Percentiles rank a stretch among this genome's conserved stretches.
These are phyloP conservation scores for Rhinogobius similis DNA, from an alignment of 2,113 vertebrate species.

Conservation along the genomic window DNA sequence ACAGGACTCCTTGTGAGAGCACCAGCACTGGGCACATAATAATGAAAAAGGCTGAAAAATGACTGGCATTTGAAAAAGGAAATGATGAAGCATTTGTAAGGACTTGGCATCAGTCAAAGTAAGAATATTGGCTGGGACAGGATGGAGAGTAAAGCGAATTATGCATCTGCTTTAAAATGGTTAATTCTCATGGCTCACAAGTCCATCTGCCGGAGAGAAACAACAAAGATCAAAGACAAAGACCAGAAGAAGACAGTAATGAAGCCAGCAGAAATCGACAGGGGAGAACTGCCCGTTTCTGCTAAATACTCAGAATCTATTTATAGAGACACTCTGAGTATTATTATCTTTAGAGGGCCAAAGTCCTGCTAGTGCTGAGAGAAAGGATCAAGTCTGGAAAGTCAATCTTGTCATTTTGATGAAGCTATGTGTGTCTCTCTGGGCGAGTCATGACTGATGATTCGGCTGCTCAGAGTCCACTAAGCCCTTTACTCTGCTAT, in stretches of 20 bases:
- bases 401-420: conserved; percentile 76
- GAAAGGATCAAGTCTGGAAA: conserved; percentile 69
- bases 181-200: conserved; percentile 40
- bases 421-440: conserved; percentile 60
- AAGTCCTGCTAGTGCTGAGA: conserved; percentile 23
- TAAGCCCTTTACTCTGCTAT: conserved; percentile 56
- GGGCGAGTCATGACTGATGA: conserved; percentile 68
- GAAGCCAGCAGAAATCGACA: conserved; percentile 14
- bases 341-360: conserved; percentile 6
- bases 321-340: conserved; percentile 12
- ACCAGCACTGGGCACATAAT: conserved; percentile 52
- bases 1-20: conserved; percentile 57
- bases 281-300: neutral
- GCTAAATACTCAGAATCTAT: conserved; percentile 16
- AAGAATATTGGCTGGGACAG: conserved; percentile 42
- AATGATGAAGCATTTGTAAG: conserved; percentile 71
- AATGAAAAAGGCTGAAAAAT: conserved; percentile 52
- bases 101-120: conserved; percentile 51
- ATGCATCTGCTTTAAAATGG: conserved; percentile 32
- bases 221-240: conserved; percentile 32
- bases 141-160: conserved; percentile 56
- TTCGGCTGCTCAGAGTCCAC: conserved; percentile 52
- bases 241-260: conserved; percentile 19
- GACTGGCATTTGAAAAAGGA: conserved; percentile 53
- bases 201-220: conserved; percentile 31